Percentiles rank a stretch among this genome's conserved stretches.
These are phyloP conservation scores for Ceuthmochares aereus DNA, from an alignment of 2,113 vertebrate genomes.

Conservation along the genomic window DNA sequence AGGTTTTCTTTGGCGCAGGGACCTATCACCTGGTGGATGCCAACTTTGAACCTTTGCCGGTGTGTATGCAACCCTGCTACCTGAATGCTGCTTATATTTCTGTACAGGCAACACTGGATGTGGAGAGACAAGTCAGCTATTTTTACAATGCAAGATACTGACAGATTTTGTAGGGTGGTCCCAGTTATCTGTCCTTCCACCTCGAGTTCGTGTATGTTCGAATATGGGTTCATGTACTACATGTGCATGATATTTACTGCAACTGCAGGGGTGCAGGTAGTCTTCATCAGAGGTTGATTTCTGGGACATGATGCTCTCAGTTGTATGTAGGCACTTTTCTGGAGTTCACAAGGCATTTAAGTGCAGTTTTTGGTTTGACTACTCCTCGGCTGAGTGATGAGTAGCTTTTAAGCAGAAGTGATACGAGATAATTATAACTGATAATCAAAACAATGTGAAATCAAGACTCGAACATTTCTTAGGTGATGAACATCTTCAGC, in stretches of 20 bases:
- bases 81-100: background rate
- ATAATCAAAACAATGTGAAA: background rate
- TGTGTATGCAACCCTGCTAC: conserved; percentile 40
- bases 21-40: conserved; percentile 90
- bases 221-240: background rate
- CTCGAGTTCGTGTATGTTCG: background rate
- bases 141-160: background rate
- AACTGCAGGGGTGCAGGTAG: background rate
- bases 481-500: background rate
- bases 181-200: background rate
- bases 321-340: background rate
- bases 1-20: conserved; percentile 90
- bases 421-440: background rate
- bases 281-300: background rate
- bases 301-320: background rate
- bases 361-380: background rate
- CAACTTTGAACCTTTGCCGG: conserved; percentile 90
- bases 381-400: background rate
- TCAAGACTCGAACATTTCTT: background rate
- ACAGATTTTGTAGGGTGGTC: background rate
- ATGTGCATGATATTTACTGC: background rate
- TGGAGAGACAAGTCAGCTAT: background rate
- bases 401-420: background rate
- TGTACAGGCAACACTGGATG: background rate
- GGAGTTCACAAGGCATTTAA: background rate